Evolutionary conservation across 2,888 invertebrate species (phyloP), one percentile per base, ranked within the genome.

Genomic region (Drosophila stalkeri): DNA sequence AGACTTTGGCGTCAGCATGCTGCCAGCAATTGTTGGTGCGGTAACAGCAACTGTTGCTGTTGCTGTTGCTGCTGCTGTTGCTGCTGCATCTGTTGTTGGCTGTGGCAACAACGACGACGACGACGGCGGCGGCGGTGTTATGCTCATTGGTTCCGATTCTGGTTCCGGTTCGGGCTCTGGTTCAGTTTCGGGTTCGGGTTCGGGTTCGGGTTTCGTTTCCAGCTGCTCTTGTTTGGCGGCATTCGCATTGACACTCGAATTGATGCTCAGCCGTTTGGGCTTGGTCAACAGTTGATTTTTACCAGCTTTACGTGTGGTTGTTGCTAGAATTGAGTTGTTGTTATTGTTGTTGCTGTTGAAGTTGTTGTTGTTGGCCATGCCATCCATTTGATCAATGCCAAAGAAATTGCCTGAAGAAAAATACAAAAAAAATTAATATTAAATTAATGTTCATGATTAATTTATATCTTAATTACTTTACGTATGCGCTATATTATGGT

Each of bases 381-480:
- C 84, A 55, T 89, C 87, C 70, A 77, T 47, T 46, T 84, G 89
- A 77, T 89, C 84, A 8, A 43, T 64, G 66, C 65, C 64, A 60
- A 90, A 79, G 11, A 74, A 72, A 31, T 77, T 81, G 23, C 61
- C 82, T 82, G 70, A 6, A 5, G 11, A 35, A 49, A n/a, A n/a
- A 49, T n/a, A 7, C 0, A 1, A 3, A 18, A 31, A 2, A 3
- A n/a, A 27, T 11, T 7, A 37, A 3, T 20, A 20, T 3, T 33
- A 16, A 9, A 14, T 35, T 20, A 14, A 6, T 1, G 2, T n/a
- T 4, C 20, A 16, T 33, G 2, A n/a, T 35, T 23, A 35, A 8
- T 12, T 55, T 3, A 2, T 12, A 12, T 27, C 27, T 35, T 11
- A 54, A 54, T 37, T 52, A 37, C 18, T 18, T 14, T 33, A 3